Evolutionary conservation across 2,888 invertebrate genomes (phyloP), one percentile per base, ranked within the genome.

Genomic region (Andrena trimmerana): DNA sequence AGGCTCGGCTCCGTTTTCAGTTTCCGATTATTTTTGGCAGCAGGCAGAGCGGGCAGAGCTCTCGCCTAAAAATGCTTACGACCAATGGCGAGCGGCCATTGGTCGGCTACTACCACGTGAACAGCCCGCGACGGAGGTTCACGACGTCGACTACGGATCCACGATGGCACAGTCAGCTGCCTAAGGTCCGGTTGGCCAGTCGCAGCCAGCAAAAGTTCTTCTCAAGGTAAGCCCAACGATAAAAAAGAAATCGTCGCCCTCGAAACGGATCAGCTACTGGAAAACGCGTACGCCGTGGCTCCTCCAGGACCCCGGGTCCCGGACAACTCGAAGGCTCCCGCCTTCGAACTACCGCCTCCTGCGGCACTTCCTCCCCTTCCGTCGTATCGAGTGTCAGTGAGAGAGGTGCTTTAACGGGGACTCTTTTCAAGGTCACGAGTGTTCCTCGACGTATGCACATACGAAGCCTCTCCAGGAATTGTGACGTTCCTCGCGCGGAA

Each of bases 91-190:
- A 29, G 62, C 66, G 48, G 81, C 29, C 74, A 86, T 88, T 87
- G 80, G 83, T 75, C 85, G 89, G 66, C 52, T 62, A 42, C 65
- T 42, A 80, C 85, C 89, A 87, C 86, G 87, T 86, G 87, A 85
- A 86, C 87, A 91, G 94, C 94, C 95, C 94, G 95, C 95, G 95
- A 95, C 94, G 94, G 94, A 94, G 95, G 87, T 84, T 82, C 84
- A 71, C 86, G 79, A 86, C 79, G 85, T 85, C 68, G 89, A 70
- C 78, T 69, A 83, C 80, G 83, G 86, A 83, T 85, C 84, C 83
- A 95, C 95, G 94, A 95, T 95, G 95, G 95, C 95, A 95, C 96
- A 96, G 96, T 96, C 96, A 95, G 94, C 95, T 94, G 93, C 94
- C 93, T 94, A 94, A 93, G 91, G 93, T 94, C 94, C 94, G 94